Evolutionary conservation across 2,888 invertebrate genomes (phyloP).

Genomic region (Agrotis clavis): DNA sequence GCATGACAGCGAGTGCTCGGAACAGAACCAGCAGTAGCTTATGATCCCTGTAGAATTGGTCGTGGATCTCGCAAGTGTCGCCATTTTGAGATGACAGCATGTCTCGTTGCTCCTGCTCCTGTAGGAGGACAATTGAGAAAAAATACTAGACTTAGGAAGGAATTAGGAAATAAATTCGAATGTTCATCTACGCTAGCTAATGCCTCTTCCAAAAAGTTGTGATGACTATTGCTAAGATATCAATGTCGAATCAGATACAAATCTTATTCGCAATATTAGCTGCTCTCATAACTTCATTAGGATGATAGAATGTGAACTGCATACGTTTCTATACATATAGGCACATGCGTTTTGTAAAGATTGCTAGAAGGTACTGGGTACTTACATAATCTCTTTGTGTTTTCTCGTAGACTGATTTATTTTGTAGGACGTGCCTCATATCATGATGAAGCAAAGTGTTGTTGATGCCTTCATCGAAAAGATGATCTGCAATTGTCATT

Average conservation of each 20-base stretch:
- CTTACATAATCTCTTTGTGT: conserved; percentile 86
- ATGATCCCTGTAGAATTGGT: conserved; percentile 93
- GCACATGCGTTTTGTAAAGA: no score
- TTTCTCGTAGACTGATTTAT: conserved; percentile 77
- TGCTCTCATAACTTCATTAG: no score
- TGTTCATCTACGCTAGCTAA: neutral
- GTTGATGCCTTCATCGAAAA: conserved; percentile 85
- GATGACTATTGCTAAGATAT: neutral
- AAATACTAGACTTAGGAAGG: no score
- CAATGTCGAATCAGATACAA: no score
- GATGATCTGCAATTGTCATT: conserved; percentile 82
- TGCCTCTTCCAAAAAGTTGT: neutral
- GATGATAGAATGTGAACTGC: no score
- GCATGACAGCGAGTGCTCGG: conserved; percentile 93
- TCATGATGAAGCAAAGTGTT: conserved; percentile 80
- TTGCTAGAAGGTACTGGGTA: conserved; percentile 40
- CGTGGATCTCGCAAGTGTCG: conserved; percentile 91
- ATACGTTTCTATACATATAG: no score
- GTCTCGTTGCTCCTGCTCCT: conserved; percentile 89
- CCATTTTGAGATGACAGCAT: conserved; percentile 91
- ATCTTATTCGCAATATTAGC: no score
- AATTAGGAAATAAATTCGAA: no score
- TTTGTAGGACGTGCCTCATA: conserved; percentile 82
- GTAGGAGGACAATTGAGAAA: neutral
- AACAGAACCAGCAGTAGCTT: conserved; percentile 92